These are phyloP conservation scores for Samia ricini DNA, from an alignment of 1,140 invertebrate species.

Conservation along the genomic window DNA sequence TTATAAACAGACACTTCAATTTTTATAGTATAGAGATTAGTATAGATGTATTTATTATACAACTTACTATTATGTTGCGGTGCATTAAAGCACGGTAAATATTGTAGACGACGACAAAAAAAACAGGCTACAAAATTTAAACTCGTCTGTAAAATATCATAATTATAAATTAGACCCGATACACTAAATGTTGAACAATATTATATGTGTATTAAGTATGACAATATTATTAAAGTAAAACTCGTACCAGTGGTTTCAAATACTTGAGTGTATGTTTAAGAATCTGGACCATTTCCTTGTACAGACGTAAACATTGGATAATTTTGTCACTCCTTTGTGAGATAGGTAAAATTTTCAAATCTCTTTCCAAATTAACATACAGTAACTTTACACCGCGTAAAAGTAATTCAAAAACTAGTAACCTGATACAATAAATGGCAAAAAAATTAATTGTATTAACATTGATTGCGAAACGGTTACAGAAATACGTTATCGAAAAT, in stretches of 20 bases:
- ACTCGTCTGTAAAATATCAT: background rate
- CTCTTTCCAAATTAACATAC: background rate
- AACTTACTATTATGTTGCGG: background rate
- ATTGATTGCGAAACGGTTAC: background rate
- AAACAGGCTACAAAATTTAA: background rate
- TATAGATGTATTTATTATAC: no score
- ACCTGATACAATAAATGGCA: background rate
- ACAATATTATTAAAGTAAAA: no score
- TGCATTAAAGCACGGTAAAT: background rate
- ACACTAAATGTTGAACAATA: background rate
- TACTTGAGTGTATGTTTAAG: background rate
- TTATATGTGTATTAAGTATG: no score
- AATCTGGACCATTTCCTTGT: background rate
- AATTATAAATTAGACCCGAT: background rate
- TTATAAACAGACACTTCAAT: no score
- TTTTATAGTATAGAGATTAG: no score
- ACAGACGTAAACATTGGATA: background rate
- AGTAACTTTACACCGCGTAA: background rate
- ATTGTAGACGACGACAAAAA: background rate
- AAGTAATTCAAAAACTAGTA: background rate
- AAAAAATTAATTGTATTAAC: background rate
- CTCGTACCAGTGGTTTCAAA: background rate
- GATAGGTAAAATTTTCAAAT: background rate
- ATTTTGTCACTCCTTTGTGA: background rate
- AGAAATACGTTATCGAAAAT: background rate